Base-by-base conservation (phyloP, 2,113 vertebrate genomes). In the Felis catus region DNA sequence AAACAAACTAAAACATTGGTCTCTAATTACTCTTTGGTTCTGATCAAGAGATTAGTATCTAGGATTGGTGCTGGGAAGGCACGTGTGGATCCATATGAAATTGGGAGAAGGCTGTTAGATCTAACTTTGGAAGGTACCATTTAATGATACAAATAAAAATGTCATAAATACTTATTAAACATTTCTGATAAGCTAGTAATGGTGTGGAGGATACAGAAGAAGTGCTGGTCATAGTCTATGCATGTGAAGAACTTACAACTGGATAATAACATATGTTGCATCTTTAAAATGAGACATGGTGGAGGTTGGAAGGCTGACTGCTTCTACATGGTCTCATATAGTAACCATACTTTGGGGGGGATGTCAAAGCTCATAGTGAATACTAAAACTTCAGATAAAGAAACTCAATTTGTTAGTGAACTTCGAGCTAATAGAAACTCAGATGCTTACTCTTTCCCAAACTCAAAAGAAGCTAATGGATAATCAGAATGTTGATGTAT, bases 41-140 rank as follows among this genome's bases (percentile, higher is more conserved):
- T 73, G 70, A 58, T 84, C 19, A 58, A 79, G 55, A 84, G 53
- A 78, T 48, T 10, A 88, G 25, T 63, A 92, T 15, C 31, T 53
- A 55, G 61, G 23, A 19, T 55, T 63, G 36, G 74, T 68, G 36
- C 19, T 71, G 70, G 70, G 53, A 58, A 78, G 70, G 27, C 2
- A 1, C 2, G 2, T 1, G 5, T 3, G 0, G 23, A 12, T 18
- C 4, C 58, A n/a, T 36, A 31, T 7, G 41, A 8, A 27, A 13
- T 45, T 8, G 39, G 36, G 68, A 85, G 36, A 91, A 71, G 71
- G 39, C 41, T 39, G 31, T 18, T 23, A 71, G 45, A 73, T 29
- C 31, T 80, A 12, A 82, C 5, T 6, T 18, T 33, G 81, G n/a
- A 71, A 7, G 16, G 10, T 63, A 5, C 8, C 53, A 53, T 45